Evolutionary conservation across 2,888 invertebrate species (phyloP), one percentile per base, ranked within the genome.

Genomic region (Tromatobia lineatoria): DNA sequence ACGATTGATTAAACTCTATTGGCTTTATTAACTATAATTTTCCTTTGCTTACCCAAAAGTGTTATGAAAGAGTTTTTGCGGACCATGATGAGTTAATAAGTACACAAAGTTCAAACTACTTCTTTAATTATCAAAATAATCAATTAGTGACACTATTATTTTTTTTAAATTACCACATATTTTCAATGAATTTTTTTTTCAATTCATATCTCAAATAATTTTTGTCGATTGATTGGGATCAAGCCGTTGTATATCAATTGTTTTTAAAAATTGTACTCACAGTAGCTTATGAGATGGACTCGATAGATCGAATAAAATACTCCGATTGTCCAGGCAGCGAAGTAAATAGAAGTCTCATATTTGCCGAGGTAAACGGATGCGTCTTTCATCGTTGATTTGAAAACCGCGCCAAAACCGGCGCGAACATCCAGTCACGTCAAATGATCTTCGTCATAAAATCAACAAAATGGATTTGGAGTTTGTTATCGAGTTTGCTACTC

Each of bases 221-320:
- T 23, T n/a, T 15, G n/a, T n/a, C n/a, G n/a, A 57, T 29, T 29
- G 6, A 29, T 29, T 29, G 29, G 6, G 6, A 29, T 29, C 29
- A 3, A 29, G 2, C 29, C 29, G 2, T 29, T 29, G 2, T 29
- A 29, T 29, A 29, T 29, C 29, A 18, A 29, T 25, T n/a, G 70
- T 1, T 10, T 15, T 4, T 67, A 52, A 57, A 50, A 50, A 42
- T n/a, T 73, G 73, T 61, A 87, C 92, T 94, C 94, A 96, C 96
- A 94, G 88, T 94, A 94, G 90, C 95, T 95, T 78, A 94, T 94
- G 59, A 93, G 88, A 89, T 94, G 94, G 87, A 96, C 94, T 88
- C 94, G 94, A 88, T 94, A 95, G 74, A 96, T 93, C 2, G 95
- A 95, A 93, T 95, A 96, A 77, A 95, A 89, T 88, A 96, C 95